Evolutionary conservation across 2,888 invertebrate species (phyloP), one percentile per base, ranked within the genome.

Genomic region (Petrophora chlorosata): DNA sequence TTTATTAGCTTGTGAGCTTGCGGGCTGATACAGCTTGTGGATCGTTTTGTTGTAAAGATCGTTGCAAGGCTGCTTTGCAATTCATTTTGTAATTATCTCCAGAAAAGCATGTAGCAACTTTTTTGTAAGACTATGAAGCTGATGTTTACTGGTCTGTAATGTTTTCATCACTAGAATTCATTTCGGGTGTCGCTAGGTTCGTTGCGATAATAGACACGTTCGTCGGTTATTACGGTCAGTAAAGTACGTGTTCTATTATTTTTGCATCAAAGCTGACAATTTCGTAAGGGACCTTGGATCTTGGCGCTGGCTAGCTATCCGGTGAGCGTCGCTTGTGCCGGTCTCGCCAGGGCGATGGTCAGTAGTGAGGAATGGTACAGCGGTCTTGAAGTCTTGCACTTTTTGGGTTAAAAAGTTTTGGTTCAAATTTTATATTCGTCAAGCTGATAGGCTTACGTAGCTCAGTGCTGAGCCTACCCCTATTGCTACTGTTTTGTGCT

Each of bases 171-270:
- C 39, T 42, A 14, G 30, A 43, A 35, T 52, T 40, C 22, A 33
- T 30, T 46, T 30, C 29, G 34, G 29, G 30, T 32, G 38, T 28
- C 30, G 39, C 29, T 28, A 8, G 56, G 59, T 45, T 54, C 59
- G 67, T 71, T 67, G 73, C 63, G 53, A 63, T 56, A 59, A 66
- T 50, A 65, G 68, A 55, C 73, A 78, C 72, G 77, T 73, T 65
- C 56, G 46, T 4, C 15, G 44, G 16, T 38, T 67, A 68, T 74
- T 71, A 68, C 73, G 68, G 65, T 56, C 59, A 55, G 60, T 68
- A 71, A n/a, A 61, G 58, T 70, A 77, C 77, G 76, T 80, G 74
- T 63, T 73, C 71, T 73, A 79, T 79, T 81, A 82, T 81, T 74
- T 80, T 77, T 73, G 72, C 68, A 76, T 81, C 65, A 73, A 71